phyloP scores from a whole-genome alignment of 2,888 invertebrate species.

The Fragum sueziense region DNA sequence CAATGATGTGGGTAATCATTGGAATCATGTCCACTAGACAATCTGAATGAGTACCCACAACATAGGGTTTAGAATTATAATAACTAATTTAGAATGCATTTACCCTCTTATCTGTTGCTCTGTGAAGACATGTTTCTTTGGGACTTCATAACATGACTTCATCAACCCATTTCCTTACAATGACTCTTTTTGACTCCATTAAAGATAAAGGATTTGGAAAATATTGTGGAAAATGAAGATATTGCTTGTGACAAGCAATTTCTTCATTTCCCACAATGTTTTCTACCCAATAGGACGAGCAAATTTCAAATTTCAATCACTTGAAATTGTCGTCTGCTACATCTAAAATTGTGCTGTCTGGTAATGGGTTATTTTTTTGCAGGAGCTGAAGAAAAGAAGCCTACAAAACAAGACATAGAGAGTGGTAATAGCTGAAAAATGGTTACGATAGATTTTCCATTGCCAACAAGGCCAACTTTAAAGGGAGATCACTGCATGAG shows the following conservation, averaged over 20 bases:
- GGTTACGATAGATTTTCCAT: no score
- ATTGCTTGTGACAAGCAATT: background rate
- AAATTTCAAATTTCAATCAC: background rate
- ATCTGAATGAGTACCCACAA: no score
- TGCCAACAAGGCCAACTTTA: no score
- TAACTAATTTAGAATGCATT: background rate
- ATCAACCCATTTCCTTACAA: background rate
- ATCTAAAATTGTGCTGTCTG: background rate
- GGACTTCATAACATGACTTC: background rate
- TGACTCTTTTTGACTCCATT: no score
- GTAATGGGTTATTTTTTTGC: constrained; percentile 4
- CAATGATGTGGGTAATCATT: background rate
- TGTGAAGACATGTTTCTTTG: background rate
- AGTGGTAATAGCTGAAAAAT: no score
- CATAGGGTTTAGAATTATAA: no score
- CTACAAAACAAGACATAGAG: constrained; percentile 23
- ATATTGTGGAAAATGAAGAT: no score
- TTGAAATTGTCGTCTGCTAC: background rate
- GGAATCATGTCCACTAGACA: background rate
- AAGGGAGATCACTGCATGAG: no score
- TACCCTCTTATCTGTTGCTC: no score
- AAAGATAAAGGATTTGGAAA: no score
- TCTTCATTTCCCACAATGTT: constrained; percentile 5
- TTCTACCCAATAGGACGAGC: background rate
- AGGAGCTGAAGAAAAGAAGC: constrained; percentile 15